Base-by-base conservation (phyloP, 2,113 vertebrate species). In the Dicerorhinus sumatrensis region DNA sequence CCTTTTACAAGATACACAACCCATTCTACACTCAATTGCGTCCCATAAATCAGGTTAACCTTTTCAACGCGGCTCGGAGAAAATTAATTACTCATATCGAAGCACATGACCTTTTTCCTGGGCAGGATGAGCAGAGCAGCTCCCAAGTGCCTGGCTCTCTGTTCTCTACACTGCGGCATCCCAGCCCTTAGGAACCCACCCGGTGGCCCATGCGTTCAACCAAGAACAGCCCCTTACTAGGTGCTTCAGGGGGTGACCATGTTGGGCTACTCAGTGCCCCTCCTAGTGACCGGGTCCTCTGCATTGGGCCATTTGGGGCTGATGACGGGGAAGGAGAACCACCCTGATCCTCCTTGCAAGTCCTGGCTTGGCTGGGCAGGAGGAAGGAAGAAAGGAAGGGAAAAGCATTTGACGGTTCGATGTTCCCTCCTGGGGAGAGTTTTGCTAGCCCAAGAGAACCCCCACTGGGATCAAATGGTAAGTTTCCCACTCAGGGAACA, bases 21-120 rank as follows among this genome's bases (percentile, higher is more conserved):
- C 98, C 98, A 98, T 99, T 98, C 98, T 97, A 99, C 98, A 99
- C 98, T 98, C 98, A 99, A 99, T 98, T 98, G 98, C 98, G 48
- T 98, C 98, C 98, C 98, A 99, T 99, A 99, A 99, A 99, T 99
- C 99, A 98, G 98, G 98, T 99, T 99, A 99, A 99, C 99, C 99
- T 99, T 99, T 99, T 99, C 99, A 99, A 98, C 95, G 94, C 51
- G 39, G 98, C 98, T 98, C 94, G n/a, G 98, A 98, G 98, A 98
- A 99, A 99, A 99, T 99, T 99, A 99, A 99, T 99, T 99, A 99
- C 99, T 99, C 98, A 98, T 99, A 99, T 98, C 92, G 0, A 98
- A 98, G 98, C 98, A 98, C 96, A 98, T 97, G 99, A 99, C 99
- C 99, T 99, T 99, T 99, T 98, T 98, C 98, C 95, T 56, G 98